These are phyloP conservation scores for Notothenia rossii DNA, from an alignment of 2,113 vertebrate genomes.

Conservation along the genomic window DNA sequence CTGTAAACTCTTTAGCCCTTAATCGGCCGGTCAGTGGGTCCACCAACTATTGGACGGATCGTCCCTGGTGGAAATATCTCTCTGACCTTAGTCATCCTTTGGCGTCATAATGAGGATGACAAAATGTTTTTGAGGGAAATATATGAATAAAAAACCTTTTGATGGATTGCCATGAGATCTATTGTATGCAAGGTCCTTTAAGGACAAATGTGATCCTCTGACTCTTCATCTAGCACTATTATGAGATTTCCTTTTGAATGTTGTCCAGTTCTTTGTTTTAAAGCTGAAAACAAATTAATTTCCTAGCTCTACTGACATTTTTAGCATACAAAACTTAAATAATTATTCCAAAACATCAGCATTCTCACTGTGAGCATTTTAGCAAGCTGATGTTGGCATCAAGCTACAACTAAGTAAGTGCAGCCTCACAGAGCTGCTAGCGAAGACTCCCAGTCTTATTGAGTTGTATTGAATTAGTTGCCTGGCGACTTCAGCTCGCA, in stretches of 20 bases:
- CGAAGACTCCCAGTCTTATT: constrained; percentile 6
- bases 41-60: neutral
- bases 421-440: neutral
- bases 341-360: neutral
- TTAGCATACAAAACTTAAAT: too few relatives aligned
- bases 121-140: neutral
- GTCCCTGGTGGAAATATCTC: neutral
- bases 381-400: neutral
- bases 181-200: neutral
- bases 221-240: neutral
- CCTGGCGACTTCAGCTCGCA: constrained; percentile 36
- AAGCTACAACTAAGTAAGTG: neutral
- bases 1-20: neutral
- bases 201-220: neutral
- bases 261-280: neutral
- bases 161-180: neutral
- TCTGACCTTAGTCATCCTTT: neutral
- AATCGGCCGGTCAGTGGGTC: neutral
- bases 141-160: neutral
- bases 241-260: neutral
- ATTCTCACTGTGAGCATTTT: neutral
- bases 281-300: neutral
- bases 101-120: neutral
- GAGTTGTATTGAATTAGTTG: constrained; percentile 50
- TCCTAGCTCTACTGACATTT: neutral